Conservation (phyloP, 1,140 invertebrate species). For the Aphelenchoides besseyi region DNA sequence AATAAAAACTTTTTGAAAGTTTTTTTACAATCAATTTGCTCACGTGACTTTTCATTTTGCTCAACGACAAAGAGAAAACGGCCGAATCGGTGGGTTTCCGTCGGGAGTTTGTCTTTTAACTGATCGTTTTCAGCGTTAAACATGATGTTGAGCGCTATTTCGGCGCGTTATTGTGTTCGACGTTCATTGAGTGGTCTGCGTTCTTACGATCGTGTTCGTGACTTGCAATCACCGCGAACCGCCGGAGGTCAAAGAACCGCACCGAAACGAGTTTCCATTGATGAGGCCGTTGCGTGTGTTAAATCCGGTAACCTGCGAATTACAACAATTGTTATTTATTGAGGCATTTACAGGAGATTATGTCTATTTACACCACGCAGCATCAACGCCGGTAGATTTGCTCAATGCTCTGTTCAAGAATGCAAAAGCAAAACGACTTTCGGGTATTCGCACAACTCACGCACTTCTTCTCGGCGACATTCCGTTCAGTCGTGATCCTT, state of each 20-base stretch:
- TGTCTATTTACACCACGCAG: slow-evolving; percentile 36
- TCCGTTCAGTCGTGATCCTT: slow-evolving; percentile 12
- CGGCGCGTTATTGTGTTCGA: background rate
- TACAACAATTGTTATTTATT: too few relatives aligned
- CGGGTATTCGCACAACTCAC: slow-evolving; percentile 39
- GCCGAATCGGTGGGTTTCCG: too few relatives aligned
- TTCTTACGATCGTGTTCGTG: background rate
- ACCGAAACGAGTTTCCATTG: background rate
- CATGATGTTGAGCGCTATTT: too few relatives aligned
- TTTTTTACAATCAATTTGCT: too few relatives aligned
- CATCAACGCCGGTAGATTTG: slow-evolving; percentile 44
- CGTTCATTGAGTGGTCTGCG: background rate
- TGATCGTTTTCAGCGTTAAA: too few relatives aligned
- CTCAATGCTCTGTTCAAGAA: slow-evolving; percentile 29
- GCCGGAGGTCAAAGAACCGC: background rate
- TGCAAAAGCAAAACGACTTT: slow-evolving; percentile 22
- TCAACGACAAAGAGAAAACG: too few relatives aligned
- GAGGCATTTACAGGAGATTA: slow-evolving; percentile 29
- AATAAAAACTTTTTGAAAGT: too few relatives aligned
- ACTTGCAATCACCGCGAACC: background rate
- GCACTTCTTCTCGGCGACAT: slow-evolving; percentile 38
- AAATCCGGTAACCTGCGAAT: background rate
- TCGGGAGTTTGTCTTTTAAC: too few relatives aligned
- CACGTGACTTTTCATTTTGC: too few relatives aligned
- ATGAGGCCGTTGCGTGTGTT: slow-evolving; percentile 7